A percentile compares a stretch with the other conserved stretches of the same genome.
Conservation (phyloP, 2,797 vertebrate genomes). For the Brotula barbata region DNA sequence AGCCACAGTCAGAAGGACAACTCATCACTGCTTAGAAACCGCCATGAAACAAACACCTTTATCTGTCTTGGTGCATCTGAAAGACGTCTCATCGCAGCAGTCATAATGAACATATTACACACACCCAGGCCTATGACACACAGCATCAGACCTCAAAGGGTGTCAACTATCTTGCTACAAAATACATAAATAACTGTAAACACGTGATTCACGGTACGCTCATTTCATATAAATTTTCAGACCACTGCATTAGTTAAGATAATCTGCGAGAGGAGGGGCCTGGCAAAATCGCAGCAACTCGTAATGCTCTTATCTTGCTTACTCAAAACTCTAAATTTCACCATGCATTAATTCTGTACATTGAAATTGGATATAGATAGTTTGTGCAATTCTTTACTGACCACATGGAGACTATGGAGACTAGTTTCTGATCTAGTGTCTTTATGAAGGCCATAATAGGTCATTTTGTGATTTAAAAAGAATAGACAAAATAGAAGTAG, state of each 20-base stretch:
- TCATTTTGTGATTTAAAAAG: no score
- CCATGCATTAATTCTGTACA: no score
- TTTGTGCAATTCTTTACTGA: no score
- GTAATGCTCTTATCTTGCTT: background rate
- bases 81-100: background rate
- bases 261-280: background rate
- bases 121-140: no score
- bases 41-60: conserved; percentile 60
- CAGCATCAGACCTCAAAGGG: background rate
- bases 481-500: no score
- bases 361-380: no score
- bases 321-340: no score
- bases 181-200: conserved; percentile 19
- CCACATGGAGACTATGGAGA: no score
- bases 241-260: background rate
- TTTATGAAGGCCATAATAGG: no score
- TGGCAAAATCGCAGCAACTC: background rate
- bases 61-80: conserved; percentile 39
- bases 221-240: background rate
- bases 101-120: background rate
- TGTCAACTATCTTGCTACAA: conserved; percentile 1
- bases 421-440: no score
- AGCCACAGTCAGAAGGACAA: conserved; percentile 39
- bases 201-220: background rate
- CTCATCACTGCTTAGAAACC: conserved; percentile 46